phyloP scores from a whole-genome alignment of 2,113 vertebrate genomes.

The Callipepla squamata region DNA sequence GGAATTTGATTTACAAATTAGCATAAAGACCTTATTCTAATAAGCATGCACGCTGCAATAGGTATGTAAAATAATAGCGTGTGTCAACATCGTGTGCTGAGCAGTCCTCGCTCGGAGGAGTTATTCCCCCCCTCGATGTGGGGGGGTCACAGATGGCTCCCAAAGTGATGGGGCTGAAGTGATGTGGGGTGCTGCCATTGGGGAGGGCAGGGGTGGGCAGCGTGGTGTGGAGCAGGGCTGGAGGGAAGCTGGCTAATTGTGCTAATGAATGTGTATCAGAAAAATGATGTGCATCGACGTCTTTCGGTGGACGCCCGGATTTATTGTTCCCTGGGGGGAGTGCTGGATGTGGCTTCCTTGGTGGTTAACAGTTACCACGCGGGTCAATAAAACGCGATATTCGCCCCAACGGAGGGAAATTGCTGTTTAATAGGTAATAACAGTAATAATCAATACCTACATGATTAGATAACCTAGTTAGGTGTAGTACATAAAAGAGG shows the following conservation, averaged over 20 bases:
- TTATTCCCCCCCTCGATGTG: background rate
- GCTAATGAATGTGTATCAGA: constrained; percentile 38
- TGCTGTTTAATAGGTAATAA: constrained; percentile 73
- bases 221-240: background rate
- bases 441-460: constrained; percentile 68
- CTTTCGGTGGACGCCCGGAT: constrained; percentile 33
- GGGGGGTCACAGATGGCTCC: background rate
- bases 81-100: constrained; percentile 6
- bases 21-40: constrained; percentile 72
- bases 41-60: constrained; percentile 49
- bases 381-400: constrained; percentile 64
- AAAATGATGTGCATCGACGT: constrained; percentile 33
- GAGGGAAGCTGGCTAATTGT: constrained; percentile 15
- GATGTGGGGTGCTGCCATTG: no score
- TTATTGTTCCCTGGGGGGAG: constrained; percentile 59
- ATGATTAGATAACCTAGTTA: constrained; percentile 68
- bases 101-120: background rate
- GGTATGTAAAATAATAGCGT: constrained; percentile 55
- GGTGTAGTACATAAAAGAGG: constrained; percentile 20
- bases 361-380: constrained; percentile 52
- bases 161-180: background rate
- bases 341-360: constrained; percentile 43
- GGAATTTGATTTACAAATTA: constrained; percentile 73
- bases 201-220: background rate
- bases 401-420: constrained; percentile 62